Base-by-base conservation (phyloP, 2,797 vertebrate genomes). In the Cetoscarus ocellatus region DNA sequence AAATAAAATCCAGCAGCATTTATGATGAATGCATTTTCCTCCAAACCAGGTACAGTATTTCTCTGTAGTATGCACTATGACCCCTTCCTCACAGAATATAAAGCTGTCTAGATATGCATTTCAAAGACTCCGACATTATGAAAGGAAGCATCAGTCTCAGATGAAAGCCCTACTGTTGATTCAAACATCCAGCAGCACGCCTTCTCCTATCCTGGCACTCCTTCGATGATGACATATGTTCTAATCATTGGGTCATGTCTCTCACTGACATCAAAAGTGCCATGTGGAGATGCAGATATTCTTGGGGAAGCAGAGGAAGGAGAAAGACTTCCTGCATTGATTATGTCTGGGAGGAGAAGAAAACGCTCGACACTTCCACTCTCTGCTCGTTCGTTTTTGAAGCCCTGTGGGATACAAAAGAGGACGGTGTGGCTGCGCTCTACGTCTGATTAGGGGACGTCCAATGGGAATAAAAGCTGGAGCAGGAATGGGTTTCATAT, bases 191-290 rank as follows among this genome's bases (percentile, higher is more conserved):
- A 75, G 52, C 58, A 17, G 15, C 61, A 54, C 71, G 67, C 58
- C 65, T 67, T 61, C 61, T 45, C 68, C 44, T 61, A 70, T 54
- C 55, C 11, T 49, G 82, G 75, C 68, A 19, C 75, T 82, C 60
- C 79, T 75, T 67, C 81, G 50, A 75, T 86, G 87, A 90, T 87
- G 86, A 86, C 90, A 88, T 61, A 80, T 81, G 85, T 86, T 88
- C 79, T 86, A 88, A 92, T 90, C 86, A 89, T 83, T 79, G 82
- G 80, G 82, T 88, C 85, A 87, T 62, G 59, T 91, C 82, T 76
- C 77, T 76, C 65, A 40, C 39, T 43, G 40, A 90, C 81, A 90
- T 93, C 86, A 93, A 90, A 93, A 84, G 79, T 82, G 71, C 59
- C 68, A 88, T 7, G 38, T 75, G 0, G 83, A 84, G 85, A 87